A percentile compares a stretch with the other conserved stretches of the same genome.
Evolutionary conservation across 2,797 vertebrate genomes (phyloP).

Genomic region (Psittacula derbiana): DNA sequence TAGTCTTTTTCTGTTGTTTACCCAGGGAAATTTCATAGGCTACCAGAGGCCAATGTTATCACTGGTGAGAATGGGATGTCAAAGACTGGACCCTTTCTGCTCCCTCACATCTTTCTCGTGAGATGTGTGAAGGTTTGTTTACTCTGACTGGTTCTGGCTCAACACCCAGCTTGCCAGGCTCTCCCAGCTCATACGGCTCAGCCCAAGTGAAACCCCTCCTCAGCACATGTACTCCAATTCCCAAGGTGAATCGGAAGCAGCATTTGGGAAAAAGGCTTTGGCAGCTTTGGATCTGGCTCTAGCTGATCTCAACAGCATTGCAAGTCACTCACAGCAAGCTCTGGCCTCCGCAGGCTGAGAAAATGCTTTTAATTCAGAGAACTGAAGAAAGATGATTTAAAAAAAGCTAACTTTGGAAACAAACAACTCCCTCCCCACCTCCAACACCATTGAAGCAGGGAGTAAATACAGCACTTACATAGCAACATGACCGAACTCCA

Average conservation of each 20-base stretch:
- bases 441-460: background rate
- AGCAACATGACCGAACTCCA: background rate
- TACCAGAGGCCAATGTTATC: background rate
- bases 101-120: background rate
- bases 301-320: background rate
- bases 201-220: background rate
- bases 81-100: background rate
- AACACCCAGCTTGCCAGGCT: background rate
- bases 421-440: background rate
- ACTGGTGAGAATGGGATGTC: background rate
- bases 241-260: background rate
- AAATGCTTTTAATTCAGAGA: background rate
- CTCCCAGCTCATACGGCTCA: background rate
- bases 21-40: constrained; percentile 2
- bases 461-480: background rate
- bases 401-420: background rate
- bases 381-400: accelerated
- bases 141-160: background rate
- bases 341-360: background rate
- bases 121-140: background rate
- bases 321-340: background rate
- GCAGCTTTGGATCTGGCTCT: background rate
- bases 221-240: background rate
- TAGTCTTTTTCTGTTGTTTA: background rate
- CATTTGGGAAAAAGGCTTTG: background rate